phyloP scores from a whole-genome alignment of 2,113 vertebrate species.

The Rhodinocichla rosea region DNA sequence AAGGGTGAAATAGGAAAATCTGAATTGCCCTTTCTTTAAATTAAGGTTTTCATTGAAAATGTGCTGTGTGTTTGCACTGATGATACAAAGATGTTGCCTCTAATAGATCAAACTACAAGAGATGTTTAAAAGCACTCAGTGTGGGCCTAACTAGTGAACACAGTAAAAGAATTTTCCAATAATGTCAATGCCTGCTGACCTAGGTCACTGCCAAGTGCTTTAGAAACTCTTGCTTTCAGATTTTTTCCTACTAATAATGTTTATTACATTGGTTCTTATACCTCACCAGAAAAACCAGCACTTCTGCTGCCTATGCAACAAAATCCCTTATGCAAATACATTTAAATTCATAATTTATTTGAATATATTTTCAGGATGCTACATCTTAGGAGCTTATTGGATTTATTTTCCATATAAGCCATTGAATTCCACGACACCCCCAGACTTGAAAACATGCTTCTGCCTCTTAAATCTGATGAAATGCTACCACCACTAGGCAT shows the following conservation, averaged over 20 bases:
- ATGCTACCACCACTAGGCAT: slow-evolving; percentile 21
- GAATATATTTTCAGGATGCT: not conserved
- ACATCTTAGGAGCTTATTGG: not conserved
- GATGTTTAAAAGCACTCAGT: not conserved
- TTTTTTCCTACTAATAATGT: not conserved
- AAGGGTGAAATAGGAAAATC: not conserved
- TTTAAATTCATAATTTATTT: not conserved
- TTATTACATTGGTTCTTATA: not conserved
- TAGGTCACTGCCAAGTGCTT: not conserved
- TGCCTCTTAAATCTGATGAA: slow-evolving; percentile 34
- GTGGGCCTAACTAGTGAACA: not conserved
- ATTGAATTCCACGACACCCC: not conserved
- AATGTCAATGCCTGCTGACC: not conserved
- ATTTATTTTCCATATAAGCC: not conserved
- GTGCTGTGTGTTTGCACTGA: not conserved
- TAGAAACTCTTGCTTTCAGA: not conserved
- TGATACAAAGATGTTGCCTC: not conserved
- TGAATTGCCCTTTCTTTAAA: not conserved
- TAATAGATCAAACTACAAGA: not conserved
- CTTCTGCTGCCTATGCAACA: not conserved
- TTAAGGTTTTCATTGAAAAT: not conserved
- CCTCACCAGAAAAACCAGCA: not conserved
- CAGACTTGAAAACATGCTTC: slow-evolving; percentile 15
- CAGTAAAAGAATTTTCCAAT: not conserved
- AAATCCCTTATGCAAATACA: not conserved